Evolutionary conservation across 2,888 invertebrate species (phyloP).

Genomic region (Drosophila bunnanda): DNA sequence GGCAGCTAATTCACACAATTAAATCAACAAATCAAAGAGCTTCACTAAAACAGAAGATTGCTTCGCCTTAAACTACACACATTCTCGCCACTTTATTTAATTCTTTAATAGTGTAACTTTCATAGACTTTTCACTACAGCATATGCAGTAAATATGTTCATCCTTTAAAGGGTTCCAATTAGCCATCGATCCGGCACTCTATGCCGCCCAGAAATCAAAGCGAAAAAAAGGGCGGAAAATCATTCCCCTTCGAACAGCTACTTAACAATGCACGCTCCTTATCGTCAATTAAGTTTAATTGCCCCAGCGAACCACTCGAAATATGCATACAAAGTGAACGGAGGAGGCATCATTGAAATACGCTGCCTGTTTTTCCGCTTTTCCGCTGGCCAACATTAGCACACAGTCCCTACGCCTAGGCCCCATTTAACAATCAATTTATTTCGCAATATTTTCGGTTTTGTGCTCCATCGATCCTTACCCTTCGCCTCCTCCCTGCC

Average conservation of each 20-base stretch:
- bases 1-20: slow-evolving; percentile 5
- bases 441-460: slow-evolving; percentile 71
- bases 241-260: slow-evolving; percentile 13
- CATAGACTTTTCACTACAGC: neutral
- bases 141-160: neutral
- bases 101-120: neutral
- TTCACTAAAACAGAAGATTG: neutral
- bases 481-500: neutral
- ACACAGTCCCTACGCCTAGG: slow-evolving; percentile 24
- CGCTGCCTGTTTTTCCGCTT: slow-evolving; percentile 5
- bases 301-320: slow-evolving; percentile 66
- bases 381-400: slow-evolving; percentile 26
- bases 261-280: slow-evolving; percentile 53
- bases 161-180: slow-evolving; percentile 22
- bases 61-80: neutral
- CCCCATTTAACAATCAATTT: slow-evolving; percentile 81
- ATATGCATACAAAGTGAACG: slow-evolving; percentile 70
- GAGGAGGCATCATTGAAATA: slow-evolving; percentile 31
- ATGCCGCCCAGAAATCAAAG: slow-evolving; percentile 58
- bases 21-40: slow-evolving; percentile 7
- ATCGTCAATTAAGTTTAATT: slow-evolving; percentile 78
- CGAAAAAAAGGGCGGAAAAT: slow-evolving; percentile 19
- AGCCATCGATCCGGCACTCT: slow-evolving; percentile 44
- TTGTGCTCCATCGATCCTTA: slow-evolving; percentile 34
- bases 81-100: neutral